Evolutionary conservation across 2,888 invertebrate species (phyloP).

Genomic region (Rhaphigaster nebulosa): DNA sequence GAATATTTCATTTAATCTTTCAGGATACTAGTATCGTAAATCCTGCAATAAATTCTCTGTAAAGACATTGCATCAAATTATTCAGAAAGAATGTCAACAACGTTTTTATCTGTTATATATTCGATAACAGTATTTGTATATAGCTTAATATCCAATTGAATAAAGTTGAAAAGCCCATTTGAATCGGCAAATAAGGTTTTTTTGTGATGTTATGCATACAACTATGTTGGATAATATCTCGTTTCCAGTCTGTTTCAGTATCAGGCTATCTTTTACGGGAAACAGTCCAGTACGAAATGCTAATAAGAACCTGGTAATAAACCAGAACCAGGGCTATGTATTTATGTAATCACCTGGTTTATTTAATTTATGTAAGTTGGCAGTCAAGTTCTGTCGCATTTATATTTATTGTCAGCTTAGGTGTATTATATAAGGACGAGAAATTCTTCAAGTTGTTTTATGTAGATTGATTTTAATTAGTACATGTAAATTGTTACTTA

Average conservation of each 20-base stretch:
- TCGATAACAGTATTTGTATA: background rate
- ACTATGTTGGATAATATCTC: background rate
- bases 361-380: constrained; percentile 15
- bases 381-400: background rate
- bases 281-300: background rate
- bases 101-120: background rate
- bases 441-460: background rate
- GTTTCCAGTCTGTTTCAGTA: background rate
- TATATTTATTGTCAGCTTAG: background rate
- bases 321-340: background rate
- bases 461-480: background rate
- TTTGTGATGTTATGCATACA: background rate
- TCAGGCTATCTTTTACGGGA: background rate
- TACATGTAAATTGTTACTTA: background rate
- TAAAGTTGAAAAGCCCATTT: background rate
- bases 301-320: background rate
- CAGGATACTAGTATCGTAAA: background rate
- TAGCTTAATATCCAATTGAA: background rate
- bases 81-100: background rate
- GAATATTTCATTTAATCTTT: too few relatives aligned
- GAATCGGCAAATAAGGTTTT: background rate
- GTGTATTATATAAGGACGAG: background rate
- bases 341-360: background rate
- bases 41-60: background rate
- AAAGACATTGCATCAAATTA: background rate